Base-by-base conservation (phyloP, 2,113 vertebrate species). In the Scopus umbretta region DNA sequence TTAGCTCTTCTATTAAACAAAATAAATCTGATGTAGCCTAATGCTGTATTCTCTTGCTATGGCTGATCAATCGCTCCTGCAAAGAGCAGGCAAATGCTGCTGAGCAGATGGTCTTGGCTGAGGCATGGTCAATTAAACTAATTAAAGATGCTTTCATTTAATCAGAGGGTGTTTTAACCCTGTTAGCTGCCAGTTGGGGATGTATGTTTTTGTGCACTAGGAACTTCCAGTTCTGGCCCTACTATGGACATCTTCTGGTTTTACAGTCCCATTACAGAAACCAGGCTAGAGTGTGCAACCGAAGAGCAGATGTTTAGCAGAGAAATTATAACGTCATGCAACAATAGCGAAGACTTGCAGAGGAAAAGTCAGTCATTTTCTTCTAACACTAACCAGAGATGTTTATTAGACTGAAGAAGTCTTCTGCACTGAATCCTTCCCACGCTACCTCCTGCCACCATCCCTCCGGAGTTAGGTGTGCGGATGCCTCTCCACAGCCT, bases 121-220 rank as follows among this genome's bases (percentile, higher is more conserved):
- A 96, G 94, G 94, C 96, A 96, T 95, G 93, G 94, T 96, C 97
- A 96, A 96, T 98, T 97, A 96, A 96, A 96, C 92, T 97, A 93
- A 93, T 97, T 97, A 96, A 95, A 96, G 93, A 95, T 94, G 87
- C 92, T 94, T 97, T 96, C 95, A 92, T 97, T 97, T 96, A 96
- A 97, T 97, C 95, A 97, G 94, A 94, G 89, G 83, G 90, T 96
- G 96, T 97, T 97, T 96, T 97, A 98, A 96, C 93, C 90, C 95
- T 95, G 95, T 96, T 94, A 95, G 76, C 74, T 96, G 91, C 90
- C 94, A 87, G 86, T 93, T 96, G 86, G 94, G 83, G 81, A 87
- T 86, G 83, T 86, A 52, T 94, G 72, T 89, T 90, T 96, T 92
- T 0, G 1, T 96, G 84, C 66, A 52, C 47, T 79, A 34, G 91